Evolutionary conservation across 1,140 invertebrate species (phyloP).

Genomic region (Chymomyza costata): DNA sequence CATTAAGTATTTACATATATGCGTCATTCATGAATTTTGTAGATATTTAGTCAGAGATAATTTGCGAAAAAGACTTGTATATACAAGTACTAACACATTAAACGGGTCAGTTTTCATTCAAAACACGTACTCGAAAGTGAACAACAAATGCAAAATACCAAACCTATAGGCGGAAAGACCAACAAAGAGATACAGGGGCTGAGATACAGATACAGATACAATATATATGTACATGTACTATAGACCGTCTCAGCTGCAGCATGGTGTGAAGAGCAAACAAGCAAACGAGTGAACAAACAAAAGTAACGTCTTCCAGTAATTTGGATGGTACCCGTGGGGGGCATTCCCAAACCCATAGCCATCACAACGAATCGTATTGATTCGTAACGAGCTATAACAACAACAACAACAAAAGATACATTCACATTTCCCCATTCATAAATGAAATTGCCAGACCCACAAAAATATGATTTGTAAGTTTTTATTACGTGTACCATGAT

Average conservation of each 20-base stretch:
- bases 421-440: slow-evolving; percentile 23
- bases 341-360: neutral
- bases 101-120: slow-evolving; percentile 52
- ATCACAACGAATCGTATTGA: slow-evolving; percentile 26
- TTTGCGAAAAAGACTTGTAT: slow-evolving; percentile 52
- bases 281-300: slow-evolving; percentile 10
- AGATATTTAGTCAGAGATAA: slow-evolving; percentile 58
- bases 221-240: too few species aligned
- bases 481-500: slow-evolving; percentile 23
- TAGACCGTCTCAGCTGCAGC: slow-evolving; percentile 9
- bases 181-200: neutral
- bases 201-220: neutral
- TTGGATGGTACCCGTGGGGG: too few species aligned
- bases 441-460: slow-evolving; percentile 35
- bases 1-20: slow-evolving; percentile 7
- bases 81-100: slow-evolving; percentile 33
- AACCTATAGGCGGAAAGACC: neutral
- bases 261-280: slow-evolving; percentile 40
- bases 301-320: too few species aligned
- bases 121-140: slow-evolving; percentile 50
- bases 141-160: slow-evolving; percentile 36
- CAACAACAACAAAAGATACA: slow-evolving; percentile 15
- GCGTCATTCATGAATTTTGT: slow-evolving; percentile 64
- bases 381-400: slow-evolving; percentile 15
- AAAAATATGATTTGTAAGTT: slow-evolving; percentile 37